Evolutionary conservation across 2,797 vertebrate species (phyloP), one percentile per base, ranked within the genome.

Genomic region (Muscicapa striata): DNA sequence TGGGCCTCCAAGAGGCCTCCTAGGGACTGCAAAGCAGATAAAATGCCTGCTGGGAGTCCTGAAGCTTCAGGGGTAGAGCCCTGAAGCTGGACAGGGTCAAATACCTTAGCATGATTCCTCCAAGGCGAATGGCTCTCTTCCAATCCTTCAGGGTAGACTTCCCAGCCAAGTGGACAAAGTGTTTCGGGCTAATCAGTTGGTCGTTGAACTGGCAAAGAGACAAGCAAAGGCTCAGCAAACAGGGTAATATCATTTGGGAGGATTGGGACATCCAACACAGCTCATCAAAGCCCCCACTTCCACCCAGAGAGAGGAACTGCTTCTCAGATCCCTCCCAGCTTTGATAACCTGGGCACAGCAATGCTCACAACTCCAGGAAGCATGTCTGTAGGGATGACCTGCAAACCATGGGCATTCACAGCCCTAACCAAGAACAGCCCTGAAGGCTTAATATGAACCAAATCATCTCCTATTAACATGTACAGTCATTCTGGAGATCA

Each of bases 61-160:
- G 84, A 79, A 75, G 70, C 91, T 94, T 52, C 89, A 84, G 91
- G 43, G 69, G 93, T 59, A 90, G 89, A 67, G 76, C 81, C 58
- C 45, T 94, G 77, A 69, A 78, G 67, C 58, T 76, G 61, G 57
- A 51, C 57, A 68, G 49, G 30, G 36, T 38, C 29, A 83, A 81
- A 93, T 97, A 99, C 99, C 99, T 99, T 84, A 99, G 98, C 99
- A 99, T 99, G 85, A 99, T 98, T 85, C 99, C 99, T 91, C 99
- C 99, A 23, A 99, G 97, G 85, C 99, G 98, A 97, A 99, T 99
- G 95, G 99, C 99, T 96, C 99, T 98, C 97, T 99, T 99, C 99
- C 99, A 99, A 94, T 99, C 99, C 97, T 99, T 99, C 83, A 99
- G 97, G 41, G 99, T 99, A 55, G 98, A 99, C 96, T 99, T 99